Evolutionary conservation across 1,140 invertebrate genomes (phyloP), one percentile per base, ranked within the genome.

Genomic region (Drosophila dunni): DNA sequence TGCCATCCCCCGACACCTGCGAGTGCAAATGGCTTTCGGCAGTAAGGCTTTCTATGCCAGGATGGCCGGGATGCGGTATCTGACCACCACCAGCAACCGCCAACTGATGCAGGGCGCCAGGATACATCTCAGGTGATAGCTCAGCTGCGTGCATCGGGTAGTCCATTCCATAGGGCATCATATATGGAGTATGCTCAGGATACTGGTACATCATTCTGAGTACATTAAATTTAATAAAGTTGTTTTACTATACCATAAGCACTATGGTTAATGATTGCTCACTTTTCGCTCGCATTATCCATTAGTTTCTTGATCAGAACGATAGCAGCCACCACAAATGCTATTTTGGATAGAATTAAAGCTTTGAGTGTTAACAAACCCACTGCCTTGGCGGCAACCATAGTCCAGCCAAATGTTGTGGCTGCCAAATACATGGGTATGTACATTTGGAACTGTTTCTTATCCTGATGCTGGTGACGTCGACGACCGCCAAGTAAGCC

Each of bases 341-440:
- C 95, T 63, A 95, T 82, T 82, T 95, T 95, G 29, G 94, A 95
- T 2, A 95, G 92, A 13, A 94, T 81, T 64, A 95, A 93, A 0
- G 95, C 94, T 83, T 95, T 95, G 2, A 95, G 73, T 0, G 94
- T 94, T 0, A 95, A 91, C 1, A 94, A 75, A 1, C 94, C 93
- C 34, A 95, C 94, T 29, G 94, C 92, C 34, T 93, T 93, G 51
- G 95, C 88, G 0, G 93, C 93, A 29, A 95, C 93, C 64, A 95
- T 93, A 11, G 93, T 93, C 53, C 94, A 93, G 11, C 94, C 94
- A 2, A 94, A 94, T 1, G 94, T 93, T 69, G 95, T 95, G 85
- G 95, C 94, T 15, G 95, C 95, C 71, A 95, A 92, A 24, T 95
- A 84, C 77, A 95, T 92, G 15, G 95, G 95, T 24, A 95, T 91